Percentiles rank a stretch among this genome's conserved stretches.
Evolutionary conservation across 2,797 vertebrate genomes (phyloP).

Genomic region (Xenops minutus): DNA sequence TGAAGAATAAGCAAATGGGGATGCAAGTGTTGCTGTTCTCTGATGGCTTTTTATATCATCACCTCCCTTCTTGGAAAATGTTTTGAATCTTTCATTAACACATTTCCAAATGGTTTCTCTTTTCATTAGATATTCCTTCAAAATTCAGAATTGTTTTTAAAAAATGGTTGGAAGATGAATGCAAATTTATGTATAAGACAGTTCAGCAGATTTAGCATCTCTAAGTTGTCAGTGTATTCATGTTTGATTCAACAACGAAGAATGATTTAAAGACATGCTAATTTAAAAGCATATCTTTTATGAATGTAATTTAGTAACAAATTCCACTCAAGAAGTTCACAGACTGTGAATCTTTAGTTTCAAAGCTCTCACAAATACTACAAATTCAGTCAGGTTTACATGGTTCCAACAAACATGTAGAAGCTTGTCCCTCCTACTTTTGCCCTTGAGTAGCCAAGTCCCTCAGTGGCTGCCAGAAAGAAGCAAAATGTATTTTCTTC

Average conservation of each 20-base stretch:
- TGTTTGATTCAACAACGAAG: not conserved
- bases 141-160: not conserved
- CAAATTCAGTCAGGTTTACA: not conserved
- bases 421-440: not conserved
- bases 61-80: not conserved
- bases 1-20: not conserved
- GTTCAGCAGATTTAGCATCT: not conserved
- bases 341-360: not conserved
- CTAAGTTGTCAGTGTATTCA: not conserved
- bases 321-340: not conserved
- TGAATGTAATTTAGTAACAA: not conserved
- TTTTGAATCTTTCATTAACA: not conserved
- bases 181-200: not conserved
- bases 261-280: not conserved
- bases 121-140: not conserved
- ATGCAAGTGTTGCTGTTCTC: slow-evolving; percentile 1
- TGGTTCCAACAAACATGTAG: not conserved
- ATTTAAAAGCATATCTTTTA: not conserved
- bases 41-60: not conserved
- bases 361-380: not conserved
- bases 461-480: not conserved
- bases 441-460: not conserved
- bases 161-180: not conserved
- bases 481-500: not conserved
- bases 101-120: not conserved